Evolutionary conservation across 2,113 vertebrate genomes (phyloP).

Genomic region (Nyctereutes procyonoides): DNA sequence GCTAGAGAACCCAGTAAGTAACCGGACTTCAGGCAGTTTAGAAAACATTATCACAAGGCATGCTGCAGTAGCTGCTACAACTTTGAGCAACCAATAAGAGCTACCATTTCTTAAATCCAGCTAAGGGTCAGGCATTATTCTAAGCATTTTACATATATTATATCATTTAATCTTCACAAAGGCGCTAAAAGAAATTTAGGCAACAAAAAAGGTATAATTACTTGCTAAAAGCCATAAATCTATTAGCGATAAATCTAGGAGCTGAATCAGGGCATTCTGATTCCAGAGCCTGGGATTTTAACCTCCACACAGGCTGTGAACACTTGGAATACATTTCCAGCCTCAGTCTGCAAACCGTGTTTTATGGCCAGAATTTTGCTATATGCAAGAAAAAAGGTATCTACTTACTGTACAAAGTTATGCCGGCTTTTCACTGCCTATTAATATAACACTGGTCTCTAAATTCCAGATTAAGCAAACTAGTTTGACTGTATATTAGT

Average conservation of each 20-base stretch:
- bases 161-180: conserved; percentile 10
- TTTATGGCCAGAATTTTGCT: neutral
- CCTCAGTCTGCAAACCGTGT: neutral
- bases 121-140: neutral
- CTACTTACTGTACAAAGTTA: neutral
- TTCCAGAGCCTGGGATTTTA: neutral
- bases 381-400: neutral
- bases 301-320: neutral
- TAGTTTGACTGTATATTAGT: neutral
- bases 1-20: neutral
- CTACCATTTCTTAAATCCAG: neutral
- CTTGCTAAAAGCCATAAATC: neutral
- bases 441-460: neutral
- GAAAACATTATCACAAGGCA: conserved; percentile 18
- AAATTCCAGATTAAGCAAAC: neutral
- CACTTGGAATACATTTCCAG: neutral
- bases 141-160: neutral
- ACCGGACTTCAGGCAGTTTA: neutral
- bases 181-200: neutral
- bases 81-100: neutral
- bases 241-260: neutral
- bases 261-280: neutral
- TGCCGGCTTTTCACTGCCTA: neutral
- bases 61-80: neutral
- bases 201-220: neutral